Base-by-base conservation (phyloP, 2,888 invertebrate species). In the Metacarcinus magister region DNA sequence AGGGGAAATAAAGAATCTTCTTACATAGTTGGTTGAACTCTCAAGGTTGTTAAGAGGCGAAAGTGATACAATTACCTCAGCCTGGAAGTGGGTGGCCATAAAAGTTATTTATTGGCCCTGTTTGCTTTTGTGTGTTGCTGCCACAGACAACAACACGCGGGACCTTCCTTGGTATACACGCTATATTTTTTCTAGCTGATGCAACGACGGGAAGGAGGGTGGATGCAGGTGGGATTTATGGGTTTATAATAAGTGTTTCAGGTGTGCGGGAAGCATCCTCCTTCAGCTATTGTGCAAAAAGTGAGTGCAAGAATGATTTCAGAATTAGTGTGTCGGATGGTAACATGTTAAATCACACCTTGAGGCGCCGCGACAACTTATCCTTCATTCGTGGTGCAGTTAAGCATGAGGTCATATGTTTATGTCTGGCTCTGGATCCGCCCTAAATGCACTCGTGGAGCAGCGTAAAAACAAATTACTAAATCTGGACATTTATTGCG, bases 21-120 rank as follows among this genome's bases (percentile, higher is more conserved):
- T 39, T 13, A 87, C 87, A 87, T 87, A 87, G 87, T 87, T 87
- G 32, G 87, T 87, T 39, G 87, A 87, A 87, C 87, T 87, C 87
- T 87, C 87, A 87, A 87, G 87, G 87, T 87, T 87, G 87, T 87
- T 87, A 87, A 39, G 87, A 87, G 87, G 87, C 87, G 87, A 87
- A 87, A 87, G 87, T 87, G 87, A 87, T 87, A 87, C 87, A 87
- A 87, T 87, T 87, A 87, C 87, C 39, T 10, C 87, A 16, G 87
- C 87, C 87, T 87, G 87, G 87, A 87, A 87, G 39, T 39, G 87
- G 87, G 87, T 39, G 39, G 87, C 87, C 87, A 87, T 87, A 32
- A 87, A 39, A 87, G 87, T 87, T 87, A 87, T 87, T 87, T 87
- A 87, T 87, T 87, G 87, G 87, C 87, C 39, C 87, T 87, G 87